Percentiles rank a stretch among this genome's conserved stretches.
phyloP scores from a whole-genome alignment of 2,888 invertebrate species.

The Nemurella pictetii region DNA sequence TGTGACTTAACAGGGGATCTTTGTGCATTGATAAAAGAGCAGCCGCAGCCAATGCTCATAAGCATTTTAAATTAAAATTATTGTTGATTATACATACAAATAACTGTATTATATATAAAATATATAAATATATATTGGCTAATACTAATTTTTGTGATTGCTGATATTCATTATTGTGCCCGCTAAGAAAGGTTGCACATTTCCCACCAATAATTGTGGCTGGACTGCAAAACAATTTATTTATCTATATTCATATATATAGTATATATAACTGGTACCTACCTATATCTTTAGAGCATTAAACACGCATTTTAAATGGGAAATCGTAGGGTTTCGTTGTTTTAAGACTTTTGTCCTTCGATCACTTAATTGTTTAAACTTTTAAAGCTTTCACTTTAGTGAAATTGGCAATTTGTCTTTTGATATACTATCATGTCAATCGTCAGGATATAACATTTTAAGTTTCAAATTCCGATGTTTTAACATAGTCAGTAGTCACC shows the following conservation, averaged over 20 bases:
- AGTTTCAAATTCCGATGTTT: too few relatives aligned
- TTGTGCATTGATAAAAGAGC: background rate
- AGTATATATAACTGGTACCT: background rate
- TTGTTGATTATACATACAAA: background rate
- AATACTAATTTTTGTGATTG: background rate
- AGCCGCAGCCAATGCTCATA: background rate
- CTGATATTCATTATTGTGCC: background rate
- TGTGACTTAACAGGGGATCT: background rate
- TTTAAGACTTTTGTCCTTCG: background rate
- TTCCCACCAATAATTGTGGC: background rate
- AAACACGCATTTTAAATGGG: background rate
- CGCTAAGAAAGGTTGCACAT: background rate
- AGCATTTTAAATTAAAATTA: background rate
- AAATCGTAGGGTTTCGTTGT: background rate
- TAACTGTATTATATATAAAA: background rate
- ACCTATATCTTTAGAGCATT: background rate
- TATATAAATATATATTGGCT: too few relatives aligned
- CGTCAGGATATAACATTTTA: too few relatives aligned
- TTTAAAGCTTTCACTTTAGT: background rate
- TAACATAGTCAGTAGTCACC: too few relatives aligned
- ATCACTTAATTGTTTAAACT: too few relatives aligned
- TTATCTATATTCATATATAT: background rate
- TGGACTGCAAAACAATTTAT: background rate
- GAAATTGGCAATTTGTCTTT: background rate
- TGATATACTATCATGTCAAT: background rate